phyloP scores from a whole-genome alignment of 2,888 invertebrate species.

The Apamea epomidion region DNA sequence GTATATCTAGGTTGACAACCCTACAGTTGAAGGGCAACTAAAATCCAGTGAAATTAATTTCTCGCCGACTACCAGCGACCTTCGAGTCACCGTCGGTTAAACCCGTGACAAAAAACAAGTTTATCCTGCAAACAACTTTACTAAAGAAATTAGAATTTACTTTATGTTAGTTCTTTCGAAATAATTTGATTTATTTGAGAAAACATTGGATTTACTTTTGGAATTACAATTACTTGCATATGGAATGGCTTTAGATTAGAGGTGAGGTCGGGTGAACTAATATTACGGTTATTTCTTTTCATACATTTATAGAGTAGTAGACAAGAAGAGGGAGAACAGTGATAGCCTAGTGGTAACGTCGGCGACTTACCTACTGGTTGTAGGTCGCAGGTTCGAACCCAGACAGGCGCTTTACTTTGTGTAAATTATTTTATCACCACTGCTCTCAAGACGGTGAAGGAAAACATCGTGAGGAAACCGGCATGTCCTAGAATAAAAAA shows the following conservation, averaged over 20 bases:
- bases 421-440: too few relatives aligned
- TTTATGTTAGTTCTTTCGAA: constrained; percentile 37
- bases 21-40: constrained; percentile 29
- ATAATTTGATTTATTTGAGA: constrained; percentile 48
- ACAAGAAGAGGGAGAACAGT: too few relatives aligned
- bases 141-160: constrained; percentile 58
- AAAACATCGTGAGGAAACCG: too few relatives aligned
- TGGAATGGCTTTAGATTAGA: constrained; percentile 4
- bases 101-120: constrained; percentile 55
- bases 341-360: too few relatives aligned
- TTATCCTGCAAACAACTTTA: constrained; percentile 54
- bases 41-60: constrained; percentile 55
- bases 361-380: too few relatives aligned
- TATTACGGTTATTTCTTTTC: background rate
- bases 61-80: constrained; percentile 33
- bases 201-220: constrained; percentile 37
- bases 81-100: constrained; percentile 39
- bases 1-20: constrained; percentile 12
- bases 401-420: too few relatives aligned
- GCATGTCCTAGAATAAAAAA: too few relatives aligned
- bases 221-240: constrained; percentile 17
- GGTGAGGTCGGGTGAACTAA: background rate
- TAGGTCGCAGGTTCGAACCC: too few relatives aligned
- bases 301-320: background rate
- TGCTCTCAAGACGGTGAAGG: too few relatives aligned